phyloP scores from a whole-genome alignment of 2,888 invertebrate genomes.

The Eudasyphora cyanicolor region DNA sequence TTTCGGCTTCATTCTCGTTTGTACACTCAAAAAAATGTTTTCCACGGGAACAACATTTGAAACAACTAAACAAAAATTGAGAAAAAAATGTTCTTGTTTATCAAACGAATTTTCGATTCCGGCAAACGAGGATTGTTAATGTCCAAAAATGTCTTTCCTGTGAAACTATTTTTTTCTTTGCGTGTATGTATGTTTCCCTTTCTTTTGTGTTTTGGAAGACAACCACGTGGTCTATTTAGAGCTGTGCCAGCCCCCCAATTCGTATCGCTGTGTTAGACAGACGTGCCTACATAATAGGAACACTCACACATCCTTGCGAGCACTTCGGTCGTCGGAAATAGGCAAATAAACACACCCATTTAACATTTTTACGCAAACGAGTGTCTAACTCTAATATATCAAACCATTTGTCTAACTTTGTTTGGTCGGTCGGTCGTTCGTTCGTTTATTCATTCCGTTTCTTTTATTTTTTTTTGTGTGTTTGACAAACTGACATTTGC shows the following conservation, averaged over 20 bases:
- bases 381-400: conserved; percentile 44
- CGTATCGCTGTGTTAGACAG: neutral
- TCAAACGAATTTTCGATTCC: no score
- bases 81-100: no score
- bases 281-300: neutral
- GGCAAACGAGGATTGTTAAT: no score
- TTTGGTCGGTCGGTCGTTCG: no score
- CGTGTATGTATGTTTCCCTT: no score
- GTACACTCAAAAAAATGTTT: neutral
- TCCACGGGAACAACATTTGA: no score
- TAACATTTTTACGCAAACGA: neutral
- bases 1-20: neutral
- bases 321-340: conserved; percentile 31
- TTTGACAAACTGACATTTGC: conserved; percentile 55
- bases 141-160: no score
- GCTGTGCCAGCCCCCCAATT: neutral
- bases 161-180: no score
- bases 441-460: neutral
- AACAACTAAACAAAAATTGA: no score
- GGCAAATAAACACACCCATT: conserved; percentile 45
- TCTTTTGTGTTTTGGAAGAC: neutral
- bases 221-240: neutral
- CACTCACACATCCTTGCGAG: conserved; percentile 1
- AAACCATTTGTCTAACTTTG: conserved; percentile 55
- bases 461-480: neutral